phyloP scores from a whole-genome alignment of 2,113 vertebrate species.

The Crotalus horridus region DNA sequence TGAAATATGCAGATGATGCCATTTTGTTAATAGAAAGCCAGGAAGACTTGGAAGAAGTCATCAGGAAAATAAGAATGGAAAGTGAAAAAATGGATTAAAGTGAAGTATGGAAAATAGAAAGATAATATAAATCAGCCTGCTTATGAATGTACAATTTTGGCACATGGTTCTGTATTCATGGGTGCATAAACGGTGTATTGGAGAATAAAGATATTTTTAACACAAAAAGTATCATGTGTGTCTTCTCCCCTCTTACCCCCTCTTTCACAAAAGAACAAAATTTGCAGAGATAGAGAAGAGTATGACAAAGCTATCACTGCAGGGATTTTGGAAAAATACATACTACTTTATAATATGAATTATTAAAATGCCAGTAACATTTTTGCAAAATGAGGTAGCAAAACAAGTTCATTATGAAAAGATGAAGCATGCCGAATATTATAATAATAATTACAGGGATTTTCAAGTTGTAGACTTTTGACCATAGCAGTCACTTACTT shows the following conservation, averaged over 20 bases:
- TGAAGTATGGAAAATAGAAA: neutral
- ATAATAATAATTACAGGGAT: neutral
- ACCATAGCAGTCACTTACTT: neutral
- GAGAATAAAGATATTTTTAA: neutral
- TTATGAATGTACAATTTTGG: neutral
- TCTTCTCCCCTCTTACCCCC: neutral
- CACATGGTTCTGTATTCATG: neutral
- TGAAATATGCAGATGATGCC: neutral
- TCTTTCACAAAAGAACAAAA: neutral
- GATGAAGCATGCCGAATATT: neutral
- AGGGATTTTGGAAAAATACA: neutral
- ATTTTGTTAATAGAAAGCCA: neutral
- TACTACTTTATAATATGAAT: neutral
- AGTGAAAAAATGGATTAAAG: neutral
- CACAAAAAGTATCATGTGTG: neutral
- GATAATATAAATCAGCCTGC: neutral
- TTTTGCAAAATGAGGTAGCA: neutral
- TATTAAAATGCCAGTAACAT: neutral
- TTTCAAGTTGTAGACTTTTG: neutral
- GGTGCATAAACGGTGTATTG: neutral
- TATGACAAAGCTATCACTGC: neutral
- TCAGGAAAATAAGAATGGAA: neutral
- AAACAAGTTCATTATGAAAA: neutral
- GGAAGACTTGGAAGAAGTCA: neutral
- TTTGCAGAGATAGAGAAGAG: neutral